These are phyloP conservation scores for Aphrophora alni DNA, from an alignment of 2,888 invertebrate species.

Conservation along the genomic window DNA sequence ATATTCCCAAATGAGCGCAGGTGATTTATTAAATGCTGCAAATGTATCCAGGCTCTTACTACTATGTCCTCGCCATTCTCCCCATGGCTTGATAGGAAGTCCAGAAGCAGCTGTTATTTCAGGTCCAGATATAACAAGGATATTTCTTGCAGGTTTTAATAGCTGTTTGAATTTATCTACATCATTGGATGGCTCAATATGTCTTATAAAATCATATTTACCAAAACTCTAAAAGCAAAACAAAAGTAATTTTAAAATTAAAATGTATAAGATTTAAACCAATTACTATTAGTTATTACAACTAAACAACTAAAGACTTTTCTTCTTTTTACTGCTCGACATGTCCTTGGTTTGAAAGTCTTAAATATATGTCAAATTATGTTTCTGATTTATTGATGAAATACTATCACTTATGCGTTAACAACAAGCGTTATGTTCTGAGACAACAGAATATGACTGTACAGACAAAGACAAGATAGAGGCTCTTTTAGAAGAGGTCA, in stretches of 20 bases:
- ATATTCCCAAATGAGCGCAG: constrained; percentile 89
- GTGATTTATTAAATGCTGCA: constrained; percentile 53
- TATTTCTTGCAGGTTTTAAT: constrained; percentile 66
- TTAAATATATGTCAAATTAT: too few relatives aligned
- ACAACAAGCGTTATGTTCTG: too few relatives aligned
- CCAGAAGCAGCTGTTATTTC: constrained; percentile 86
- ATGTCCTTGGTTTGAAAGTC: too few relatives aligned
- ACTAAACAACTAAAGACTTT: too few relatives aligned
- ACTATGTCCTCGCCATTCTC: constrained; percentile 74
- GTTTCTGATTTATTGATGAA: too few relatives aligned
- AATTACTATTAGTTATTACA: too few relatives aligned
- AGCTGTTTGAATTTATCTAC: constrained; percentile 58
- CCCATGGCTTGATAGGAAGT: constrained; percentile 71
- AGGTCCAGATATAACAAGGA: constrained; percentile 77
- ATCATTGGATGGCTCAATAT: constrained; percentile 18
- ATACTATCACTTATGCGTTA: too few relatives aligned
- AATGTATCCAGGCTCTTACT: constrained; percentile 56
- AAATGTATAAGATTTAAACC: too few relatives aligned
- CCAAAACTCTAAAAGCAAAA: neutral
- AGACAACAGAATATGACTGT: too few relatives aligned
- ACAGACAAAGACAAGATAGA: too few relatives aligned
- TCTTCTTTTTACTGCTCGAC: too few relatives aligned
- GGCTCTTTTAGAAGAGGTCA: too few relatives aligned
- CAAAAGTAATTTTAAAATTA: neutral
- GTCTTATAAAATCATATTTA: neutral